A percentile compares a stretch with the other conserved stretches of the same genome.
phyloP scores from a whole-genome alignment of 1,140 invertebrate species.

The Hirudo medicinalis region DNA sequence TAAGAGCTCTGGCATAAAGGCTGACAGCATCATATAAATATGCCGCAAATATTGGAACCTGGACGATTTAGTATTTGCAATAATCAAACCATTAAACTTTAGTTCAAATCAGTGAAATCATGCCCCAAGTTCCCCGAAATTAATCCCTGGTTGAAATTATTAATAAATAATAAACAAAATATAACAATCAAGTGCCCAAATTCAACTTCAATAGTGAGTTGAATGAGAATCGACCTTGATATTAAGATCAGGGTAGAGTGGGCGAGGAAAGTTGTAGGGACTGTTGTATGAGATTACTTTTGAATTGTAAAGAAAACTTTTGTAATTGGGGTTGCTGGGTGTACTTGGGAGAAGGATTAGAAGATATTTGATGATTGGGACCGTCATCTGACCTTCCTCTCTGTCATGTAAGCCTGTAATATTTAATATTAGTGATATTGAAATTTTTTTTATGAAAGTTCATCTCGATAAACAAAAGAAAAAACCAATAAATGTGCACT shows the following conservation, averaged over 20 bases:
- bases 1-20: conserved; percentile 62
- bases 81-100: too few relatives aligned
- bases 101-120: background rate
- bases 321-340: conserved; percentile 23
- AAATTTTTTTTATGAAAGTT: too few relatives aligned
- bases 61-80: background rate
- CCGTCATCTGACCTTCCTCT: background rate
- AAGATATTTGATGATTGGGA: background rate
- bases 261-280: conserved; percentile 13
- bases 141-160: background rate
- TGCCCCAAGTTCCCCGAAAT: background rate
- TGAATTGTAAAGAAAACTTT: conserved; percentile 26
- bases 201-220: too few relatives aligned
- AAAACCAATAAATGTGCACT: too few relatives aligned
- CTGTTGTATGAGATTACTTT: conserved; percentile 9
- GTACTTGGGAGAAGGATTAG: conserved; percentile 17
- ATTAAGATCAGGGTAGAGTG: conserved; percentile 10
- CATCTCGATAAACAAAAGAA: too few relatives aligned
- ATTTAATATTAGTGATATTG: too few relatives aligned
- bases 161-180: background rate
- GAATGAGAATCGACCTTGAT: conserved; percentile 8
- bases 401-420: too few relatives aligned
- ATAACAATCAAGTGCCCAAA: background rate
- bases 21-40: conserved; percentile 81
- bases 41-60: conserved; percentile 46